These are phyloP conservation scores for Meghimatium bilineatum DNA, from an alignment of 2,888 invertebrate genomes.

Conservation along the genomic window DNA sequence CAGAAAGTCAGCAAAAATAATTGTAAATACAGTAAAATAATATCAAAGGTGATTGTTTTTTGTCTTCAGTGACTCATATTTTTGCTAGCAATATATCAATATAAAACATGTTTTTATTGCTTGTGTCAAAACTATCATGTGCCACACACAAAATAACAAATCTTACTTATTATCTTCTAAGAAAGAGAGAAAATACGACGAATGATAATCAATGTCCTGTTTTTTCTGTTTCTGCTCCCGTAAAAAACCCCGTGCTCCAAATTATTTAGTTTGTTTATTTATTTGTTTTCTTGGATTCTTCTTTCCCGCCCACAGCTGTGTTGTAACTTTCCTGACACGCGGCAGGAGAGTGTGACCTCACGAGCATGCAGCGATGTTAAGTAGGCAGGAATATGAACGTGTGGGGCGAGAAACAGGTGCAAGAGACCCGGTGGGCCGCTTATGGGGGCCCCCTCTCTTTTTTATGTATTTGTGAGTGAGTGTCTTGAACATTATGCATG, in stretches of 20 bases:
- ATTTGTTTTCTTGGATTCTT: constrained; percentile 2
- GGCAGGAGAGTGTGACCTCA: neutral
- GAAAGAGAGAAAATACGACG: no score
- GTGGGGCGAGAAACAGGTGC: constrained; percentile 22
- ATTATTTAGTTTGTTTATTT: neutral
- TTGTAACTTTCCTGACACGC: neutral
- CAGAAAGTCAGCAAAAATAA: no score
- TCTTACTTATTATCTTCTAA: no score
- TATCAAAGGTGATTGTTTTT: no score
- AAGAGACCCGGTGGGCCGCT: neutral
- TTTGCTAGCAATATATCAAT: no score
- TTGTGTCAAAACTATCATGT: no score
- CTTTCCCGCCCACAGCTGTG: neutral
- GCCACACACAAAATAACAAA: no score
- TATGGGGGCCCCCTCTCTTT: neutral
- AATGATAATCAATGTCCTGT: neutral
- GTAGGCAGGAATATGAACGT: neutral
- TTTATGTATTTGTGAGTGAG: constrained; percentile 9
- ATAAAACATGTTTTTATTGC: no score
- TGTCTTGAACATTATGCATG: constrained; percentile 23
- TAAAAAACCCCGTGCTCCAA: neutral
- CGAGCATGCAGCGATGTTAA: constrained; percentile 2
- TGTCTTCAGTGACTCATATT: no score
- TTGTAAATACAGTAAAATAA: no score
- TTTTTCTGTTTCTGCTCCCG: neutral